Evolutionary conservation across 2,113 vertebrate genomes (phyloP).

Genomic region (Pandion haliaetus): DNA sequence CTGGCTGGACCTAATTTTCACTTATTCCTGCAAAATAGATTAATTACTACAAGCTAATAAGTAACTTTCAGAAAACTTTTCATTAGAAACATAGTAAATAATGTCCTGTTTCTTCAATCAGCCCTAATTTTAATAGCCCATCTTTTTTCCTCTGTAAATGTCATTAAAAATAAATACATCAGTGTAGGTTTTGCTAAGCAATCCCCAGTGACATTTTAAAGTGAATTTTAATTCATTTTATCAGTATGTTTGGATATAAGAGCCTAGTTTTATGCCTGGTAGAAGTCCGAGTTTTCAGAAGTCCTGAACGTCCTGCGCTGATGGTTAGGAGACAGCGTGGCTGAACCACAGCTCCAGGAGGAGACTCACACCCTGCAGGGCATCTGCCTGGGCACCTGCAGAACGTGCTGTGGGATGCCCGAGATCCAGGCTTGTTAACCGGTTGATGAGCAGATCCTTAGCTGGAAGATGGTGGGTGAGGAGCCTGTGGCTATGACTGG

Average conservation of each 20-base stretch:
- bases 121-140: background rate
- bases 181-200: background rate
- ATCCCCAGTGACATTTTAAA: background rate
- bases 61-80: conserved; percentile 3
- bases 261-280: background rate
- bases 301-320: background rate
- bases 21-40: background rate
- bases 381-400: background rate
- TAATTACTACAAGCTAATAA: conserved; percentile 8
- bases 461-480: background rate
- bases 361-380: background rate
- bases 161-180: background rate
- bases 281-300: background rate
- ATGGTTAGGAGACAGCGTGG: background rate
- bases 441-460: background rate
- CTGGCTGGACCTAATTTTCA: background rate
- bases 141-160: conserved; percentile 3
- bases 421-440: accelerated
- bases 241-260: background rate
- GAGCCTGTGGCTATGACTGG: background rate
- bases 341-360: background rate
- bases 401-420: background rate
- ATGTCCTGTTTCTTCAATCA: background rate
- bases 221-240: background rate
- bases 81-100: conserved; percentile 1